Evolutionary conservation across 2,113 vertebrate species (phyloP), one percentile per base, ranked within the genome.

Genomic region (Anoura caudifer): DNA sequence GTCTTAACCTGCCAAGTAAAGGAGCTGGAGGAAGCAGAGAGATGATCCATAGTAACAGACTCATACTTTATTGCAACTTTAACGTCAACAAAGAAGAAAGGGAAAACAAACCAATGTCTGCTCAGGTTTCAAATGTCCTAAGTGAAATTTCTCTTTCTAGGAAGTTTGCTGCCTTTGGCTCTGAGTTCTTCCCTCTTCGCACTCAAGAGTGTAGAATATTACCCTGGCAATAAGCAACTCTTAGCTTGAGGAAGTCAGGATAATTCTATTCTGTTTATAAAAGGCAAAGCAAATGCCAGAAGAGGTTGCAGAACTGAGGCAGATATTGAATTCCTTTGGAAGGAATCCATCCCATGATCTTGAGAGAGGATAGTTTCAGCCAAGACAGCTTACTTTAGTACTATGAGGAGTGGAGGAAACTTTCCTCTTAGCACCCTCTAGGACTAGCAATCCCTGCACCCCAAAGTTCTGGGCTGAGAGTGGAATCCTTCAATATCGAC

Each of bases 251-350:
- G 14, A 87, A 94, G 47, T 87, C 54, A 56, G 26, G 38, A 85
- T 56, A 76, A 94, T 72, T 93, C 61, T 84, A 56, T 84, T 94
- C 59, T 79, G 52, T 52, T 79, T 79, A 70, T 65, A n/a, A 94
- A 75, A 91, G 8, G 67, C 22, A 96, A 80, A 80, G 47, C 8
- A 77, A 93, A 90, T 88, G 17, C 43, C 70, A 75, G 36, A 85
- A 86, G 28, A 54, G 24, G 19, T 16, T 86, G 54, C 54, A 80
- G 56, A 9, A 87, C 33, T 41, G 45, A 10, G 59, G 28, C 52
- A 89, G 61, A 86, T n/a, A 65, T 24, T 50, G 45, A 41, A 94
- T 87, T 67, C 56, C 26, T 91, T 80, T 65, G 72, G 63, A 85
- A 80, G 12, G 50, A 80, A 69, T 87, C 12, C 72, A 82, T 86